Evolutionary conservation across 2,888 invertebrate genomes (phyloP), one percentile per base, ranked within the genome.

Genomic region (Caradrina clavipalpis): DNA sequence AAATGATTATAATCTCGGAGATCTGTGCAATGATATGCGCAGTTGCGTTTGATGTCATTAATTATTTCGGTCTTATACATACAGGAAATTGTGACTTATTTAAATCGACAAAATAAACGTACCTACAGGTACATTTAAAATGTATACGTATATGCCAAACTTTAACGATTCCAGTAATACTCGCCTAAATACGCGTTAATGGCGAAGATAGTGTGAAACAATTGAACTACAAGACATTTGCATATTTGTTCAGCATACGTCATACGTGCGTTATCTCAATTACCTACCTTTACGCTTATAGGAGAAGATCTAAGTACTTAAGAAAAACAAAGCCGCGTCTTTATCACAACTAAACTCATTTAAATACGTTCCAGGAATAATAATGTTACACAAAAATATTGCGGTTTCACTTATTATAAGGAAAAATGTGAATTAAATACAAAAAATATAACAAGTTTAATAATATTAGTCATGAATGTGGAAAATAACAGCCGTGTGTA

Each of bases 261-360:
- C 83, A 82, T 54, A 45, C 21, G 21, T 74, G 63, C 73, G 62
- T 82, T 82, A 82, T 82, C 82, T 79, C 66, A 71, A 82, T 84
- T 70, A 75, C 57, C 60, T 69, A 75, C 57, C 60, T 67, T 17
- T 39, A 26, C 55, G 61, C 60, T 64, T 55, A 57, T 54, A 53
- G 42, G 59, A 58, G 54, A 67, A 67, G 51, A 81, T 78, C 73
- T 78, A 35, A 35, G 35, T 35, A 50, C 64, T 72, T 50, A 78
- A 81, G 59, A 64, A 72, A 26, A 58, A 69, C 65, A 62, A 78
- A 60, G 50, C 35, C 13, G 42, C 39, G 11, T 11, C 17, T 56
- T 3, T 60, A 11, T 26, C 57, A 10, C n/a, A 39, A 51, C 26
- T 57, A 21, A 56, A 59, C 49, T 7, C 54, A 19, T 51, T 17